Base-by-base conservation (phyloP, 2,888 invertebrate species). In the Erebia palarica region DNA sequence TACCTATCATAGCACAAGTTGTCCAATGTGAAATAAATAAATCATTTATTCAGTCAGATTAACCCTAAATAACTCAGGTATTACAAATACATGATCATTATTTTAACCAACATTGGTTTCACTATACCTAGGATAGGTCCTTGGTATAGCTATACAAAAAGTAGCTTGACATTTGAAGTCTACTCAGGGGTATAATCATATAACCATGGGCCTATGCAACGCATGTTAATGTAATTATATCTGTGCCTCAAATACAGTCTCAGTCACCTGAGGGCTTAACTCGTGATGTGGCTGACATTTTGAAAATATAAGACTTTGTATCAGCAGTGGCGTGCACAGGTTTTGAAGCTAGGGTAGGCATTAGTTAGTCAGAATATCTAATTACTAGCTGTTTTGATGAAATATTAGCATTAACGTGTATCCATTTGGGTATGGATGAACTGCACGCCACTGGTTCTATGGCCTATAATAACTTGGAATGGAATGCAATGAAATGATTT, bases 201-300 rank as follows among this genome's bases (percentile, higher is more conserved):
- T 64, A 64, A 64, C 51, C 63, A 47, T 27, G 63, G 18, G 14
- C 13, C 44, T 16, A 44, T 44, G 60, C 16, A 42, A 18, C 18
- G 63, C 10, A 51, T 64, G 49, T 66, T 72, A 72, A 69, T 51
- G 61, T 70, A 73, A 70, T 67, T 70, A 64, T 58, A 69, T 64
- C 47, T 51, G 64, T 36, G 27, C 64, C 63, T 53, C 16, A 21
- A 64, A 13, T 21, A 64, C 63, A 49, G 51, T 49, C 27, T 27
- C 16, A 49, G 18, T 47, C 14, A 49, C 63, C 47, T 16, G 8
- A 58, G 57, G 63, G 63, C 63, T 44, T 42, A 44, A 11, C n/a
- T 49, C 63, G 27, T 44, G 47, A 49, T 61, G 47, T 61, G 49
- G 21, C 63, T 64, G 49, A 64, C 63, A 61, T 61, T 61, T 58